phyloP scores from a whole-genome alignment of 2,888 invertebrate species.

The Ceraclea dissimilis region DNA sequence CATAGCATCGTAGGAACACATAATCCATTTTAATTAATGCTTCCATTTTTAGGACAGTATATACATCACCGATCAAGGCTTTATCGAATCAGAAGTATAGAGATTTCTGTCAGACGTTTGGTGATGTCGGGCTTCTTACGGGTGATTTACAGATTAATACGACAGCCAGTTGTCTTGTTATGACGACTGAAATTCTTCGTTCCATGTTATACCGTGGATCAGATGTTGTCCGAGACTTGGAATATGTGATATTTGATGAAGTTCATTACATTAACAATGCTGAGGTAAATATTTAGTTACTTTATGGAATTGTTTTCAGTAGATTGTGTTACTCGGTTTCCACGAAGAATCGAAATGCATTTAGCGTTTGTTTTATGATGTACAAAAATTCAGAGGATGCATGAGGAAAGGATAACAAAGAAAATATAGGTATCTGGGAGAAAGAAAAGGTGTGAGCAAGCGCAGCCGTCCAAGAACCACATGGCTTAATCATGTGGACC shows the following conservation, averaged over 20 bases:
- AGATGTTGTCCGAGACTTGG: constrained; percentile 90
- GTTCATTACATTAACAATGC: constrained; percentile 98
- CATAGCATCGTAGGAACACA: no score
- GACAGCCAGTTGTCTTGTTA: constrained; percentile 90
- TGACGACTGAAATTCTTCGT: constrained; percentile 98
- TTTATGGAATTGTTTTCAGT: no score
- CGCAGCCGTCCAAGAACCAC: no score
- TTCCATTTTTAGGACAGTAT: constrained; percentile 63
- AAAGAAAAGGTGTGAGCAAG: no score
- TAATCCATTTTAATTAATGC: no score
- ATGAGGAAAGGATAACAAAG: no score
- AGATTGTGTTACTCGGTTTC: background rate
- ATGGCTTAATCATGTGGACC: no score
- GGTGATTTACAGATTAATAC: constrained; percentile 95
- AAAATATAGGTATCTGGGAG: no score
- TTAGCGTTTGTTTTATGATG: no score
- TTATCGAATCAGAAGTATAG: constrained; percentile 98
- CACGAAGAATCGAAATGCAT: no score
- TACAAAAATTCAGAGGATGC: no score
- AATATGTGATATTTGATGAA: constrained; percentile 99
- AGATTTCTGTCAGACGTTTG: constrained; percentile 89
- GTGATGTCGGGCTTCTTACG: constrained; percentile 88
- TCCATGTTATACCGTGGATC: constrained; percentile 95
- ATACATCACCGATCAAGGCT: constrained; percentile 99
- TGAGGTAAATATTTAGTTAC: constrained; percentile 55